Evolutionary conservation across 2,888 invertebrate genomes (phyloP), one percentile per base, ranked within the genome.

Genomic region (Cremastinae sp.): DNA sequence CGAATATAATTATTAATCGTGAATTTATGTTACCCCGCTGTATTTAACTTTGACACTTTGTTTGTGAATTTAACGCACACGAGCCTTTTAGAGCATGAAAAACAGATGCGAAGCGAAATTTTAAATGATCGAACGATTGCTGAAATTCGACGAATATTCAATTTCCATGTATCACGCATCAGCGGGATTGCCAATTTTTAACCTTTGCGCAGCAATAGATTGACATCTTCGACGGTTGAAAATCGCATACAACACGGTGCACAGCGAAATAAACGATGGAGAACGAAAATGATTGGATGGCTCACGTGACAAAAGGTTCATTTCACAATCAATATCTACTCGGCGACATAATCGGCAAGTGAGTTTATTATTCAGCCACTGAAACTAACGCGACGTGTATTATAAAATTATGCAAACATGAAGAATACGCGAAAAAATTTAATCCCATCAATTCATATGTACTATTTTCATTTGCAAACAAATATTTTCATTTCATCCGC

Each of bases 321-420:
- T 84, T 87, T 64, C 84, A 83, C 59, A 80, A 81, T 61, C 84
- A 84, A 73, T 87, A 86, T 61, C 81, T 83, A 45, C 82, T 86
- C 22, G 86, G 86, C 16, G 84, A 82, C 65, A 81, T 85, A 53
- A 86, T 87, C 76, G 87, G 86, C 74, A 85, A 85, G 87, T 86
- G 79, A 74, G 83, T 79, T 43, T 10, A 28, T 12, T 8, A 1
- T 41, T 22, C 1, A 12, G 34, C 7, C 7, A 5, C n/a, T 8
- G 12, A 18, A 45, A 22, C 2, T 41, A 41, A 2, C 12, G 10
- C 8, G 2, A 12, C 8, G 1, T 41, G 9, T 5, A 41, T 4
- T 12, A 9, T 9, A 41, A 9, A 41, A 41, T 41, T 2, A 41
- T 12, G 2, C 2, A n/a, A 41, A 41, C 41, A 28, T 28, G 2